Conservation (phyloP, 2,797 vertebrate species). For the Sebastes paucispinis region DNA sequence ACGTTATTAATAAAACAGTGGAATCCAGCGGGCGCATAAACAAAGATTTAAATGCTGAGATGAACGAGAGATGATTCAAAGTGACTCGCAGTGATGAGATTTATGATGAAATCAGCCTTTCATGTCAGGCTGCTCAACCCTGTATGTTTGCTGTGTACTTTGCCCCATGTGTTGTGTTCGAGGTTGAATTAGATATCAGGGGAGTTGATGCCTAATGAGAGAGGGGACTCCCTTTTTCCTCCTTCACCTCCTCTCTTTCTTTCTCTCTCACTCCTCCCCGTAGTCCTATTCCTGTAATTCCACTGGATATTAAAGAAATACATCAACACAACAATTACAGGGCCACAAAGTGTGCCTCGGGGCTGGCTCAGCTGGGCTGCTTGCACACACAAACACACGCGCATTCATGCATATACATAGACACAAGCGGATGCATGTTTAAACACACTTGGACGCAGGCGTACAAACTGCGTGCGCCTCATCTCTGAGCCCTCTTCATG, state of each 20-base stretch:
- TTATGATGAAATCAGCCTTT: not conserved
- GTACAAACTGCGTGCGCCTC: not conserved
- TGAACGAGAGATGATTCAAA: not conserved
- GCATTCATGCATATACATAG: conserved; percentile 13
- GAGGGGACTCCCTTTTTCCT: conserved; percentile 1
- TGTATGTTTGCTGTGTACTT: not conserved
- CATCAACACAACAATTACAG: conserved; percentile 78
- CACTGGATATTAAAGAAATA: conserved; percentile 79
- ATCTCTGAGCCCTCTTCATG: conserved; percentile 11
- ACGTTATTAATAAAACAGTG: not conserved
- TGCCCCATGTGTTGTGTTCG: conserved; percentile 12
- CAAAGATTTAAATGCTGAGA: not conserved
- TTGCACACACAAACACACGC: conserved; percentile 3
- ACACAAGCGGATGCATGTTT: conserved; percentile 2
- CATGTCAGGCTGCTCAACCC: not conserved
- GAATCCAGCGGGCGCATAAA: not conserved
- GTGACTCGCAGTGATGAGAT: not conserved
- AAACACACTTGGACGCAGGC: not conserved
- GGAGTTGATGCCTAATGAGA: conserved; percentile 20
- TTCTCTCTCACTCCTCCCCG: conserved; percentile 1
- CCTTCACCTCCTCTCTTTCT: not conserved
- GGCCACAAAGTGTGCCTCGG: conserved; percentile 59
- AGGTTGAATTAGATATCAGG: conserved; percentile 24
- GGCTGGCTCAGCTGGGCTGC: conserved; percentile 66
- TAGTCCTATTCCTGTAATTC: conserved; percentile 54